Percentiles rank a stretch among this genome's conserved stretches.
phyloP scores from a whole-genome alignment of 2,888 invertebrate species.

The Cistogaster globosa region DNA sequence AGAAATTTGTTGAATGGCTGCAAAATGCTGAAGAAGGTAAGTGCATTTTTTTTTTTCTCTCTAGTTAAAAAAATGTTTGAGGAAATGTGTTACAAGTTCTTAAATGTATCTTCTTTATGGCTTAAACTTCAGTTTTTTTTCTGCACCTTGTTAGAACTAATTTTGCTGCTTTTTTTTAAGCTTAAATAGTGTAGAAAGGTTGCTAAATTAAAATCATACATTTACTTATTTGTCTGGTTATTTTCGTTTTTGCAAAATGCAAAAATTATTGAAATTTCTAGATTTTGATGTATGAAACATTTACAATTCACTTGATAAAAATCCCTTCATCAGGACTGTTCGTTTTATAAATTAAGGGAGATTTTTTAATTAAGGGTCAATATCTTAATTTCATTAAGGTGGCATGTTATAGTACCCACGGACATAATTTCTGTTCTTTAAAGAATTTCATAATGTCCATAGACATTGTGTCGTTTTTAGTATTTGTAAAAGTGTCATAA shows the following conservation, averaged over 20 bases:
- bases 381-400: no score
- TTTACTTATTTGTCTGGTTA: conserved; percentile 78
- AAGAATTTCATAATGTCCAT: no score
- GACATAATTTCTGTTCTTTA: no score
- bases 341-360: no score
- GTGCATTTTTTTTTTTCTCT: conserved; percentile 28
- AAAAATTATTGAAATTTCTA: conserved; percentile 72
- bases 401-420: no score
- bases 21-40: conserved; percentile 96
- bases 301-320: not conserved
- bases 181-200: conserved; percentile 80
- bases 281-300: conserved; percentile 77
- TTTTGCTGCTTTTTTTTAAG: conserved; percentile 69
- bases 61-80: no score
- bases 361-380: no score
- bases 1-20: conserved; percentile 98
- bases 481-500: no score
- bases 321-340: no score
- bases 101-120: no score
- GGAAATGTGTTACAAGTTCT: no score
- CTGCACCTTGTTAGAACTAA: conserved; percentile 81
- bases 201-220: conserved; percentile 78
- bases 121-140: not conserved
- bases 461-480: no score
- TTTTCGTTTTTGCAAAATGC: conserved; percentile 42